Base-by-base conservation (phyloP, 2,113 vertebrate species). In the Panurus biarmicus region DNA sequence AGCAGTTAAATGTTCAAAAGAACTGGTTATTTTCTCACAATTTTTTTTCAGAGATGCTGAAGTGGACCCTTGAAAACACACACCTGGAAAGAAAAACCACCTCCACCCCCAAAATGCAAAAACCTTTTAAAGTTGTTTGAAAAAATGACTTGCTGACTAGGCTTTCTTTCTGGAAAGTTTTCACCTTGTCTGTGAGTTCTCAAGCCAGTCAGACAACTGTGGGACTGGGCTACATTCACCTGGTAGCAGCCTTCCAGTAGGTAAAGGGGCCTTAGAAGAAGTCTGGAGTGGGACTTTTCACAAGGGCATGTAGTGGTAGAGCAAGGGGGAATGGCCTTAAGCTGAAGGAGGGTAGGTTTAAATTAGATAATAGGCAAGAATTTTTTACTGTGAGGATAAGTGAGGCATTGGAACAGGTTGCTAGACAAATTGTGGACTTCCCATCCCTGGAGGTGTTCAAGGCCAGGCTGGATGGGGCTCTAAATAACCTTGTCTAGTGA, bases 31-130 rank as follows among this genome's bases (percentile, higher is more conserved):
- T 67, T 79, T 60, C 35, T 56, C 36, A 40, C 8, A 23, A 6
- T 22, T 40, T 50, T 40, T 57, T 77, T 28, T 3, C 3, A 3
- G 31, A 53, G 17, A 14, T 60, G 11, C 7, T 60, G 29, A 60
- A 67, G 60, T 33, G 9, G 18, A 35, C 25, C 75, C 35, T 75
- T 71, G 47, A 53, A 85, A 70, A 35, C 5, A 35, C 22, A 42
- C 5, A 54, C 7, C 7, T 58, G 4, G 5, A 17, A 21, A 22
- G 28, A 40, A n/a, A 61, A 40, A 4, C 0, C n/a, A 29, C 5
- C 12, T 2, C 6, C 19, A 29, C 12, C 4, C 2, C 3, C 5
- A 16, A 72, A 80, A 44, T 15, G 4, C 11, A 20, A n/a, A 64
- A 21, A 4, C 2, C 4, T 60, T 82, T 67, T 14, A 51, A 75